Percentiles rank a stretch among this genome's conserved stretches.
Conservation (phyloP, 2,113 vertebrate species). For the Amphiprion percula region DNA sequence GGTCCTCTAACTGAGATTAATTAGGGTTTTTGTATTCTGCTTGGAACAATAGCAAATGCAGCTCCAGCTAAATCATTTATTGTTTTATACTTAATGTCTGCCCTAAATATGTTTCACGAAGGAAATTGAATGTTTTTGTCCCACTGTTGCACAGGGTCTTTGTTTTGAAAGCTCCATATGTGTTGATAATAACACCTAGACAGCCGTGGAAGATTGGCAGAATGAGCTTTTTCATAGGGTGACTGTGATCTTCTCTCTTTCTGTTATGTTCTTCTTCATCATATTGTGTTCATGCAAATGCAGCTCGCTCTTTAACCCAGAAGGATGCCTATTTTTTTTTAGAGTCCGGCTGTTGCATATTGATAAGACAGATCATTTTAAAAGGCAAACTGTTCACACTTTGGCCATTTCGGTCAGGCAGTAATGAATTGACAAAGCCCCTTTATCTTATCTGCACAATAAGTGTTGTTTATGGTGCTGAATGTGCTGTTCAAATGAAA, state of each 20-base stretch:
- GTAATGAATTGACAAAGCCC: constrained; percentile 40
- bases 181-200: constrained; percentile 58
- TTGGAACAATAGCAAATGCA: constrained; percentile 72
- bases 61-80: constrained; percentile 71
- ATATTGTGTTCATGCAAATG: constrained; percentile 53
- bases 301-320: constrained; percentile 32
- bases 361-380: constrained; percentile 41
- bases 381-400: constrained; percentile 45
- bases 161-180: constrained; percentile 60
- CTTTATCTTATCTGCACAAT: constrained; percentile 13
- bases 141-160: constrained; percentile 44
- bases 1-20: constrained; percentile 80
- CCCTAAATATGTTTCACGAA: constrained; percentile 69
- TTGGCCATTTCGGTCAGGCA: constrained; percentile 38
- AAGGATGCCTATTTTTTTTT: neutral
- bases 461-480: constrained; percentile 35
- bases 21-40: constrained; percentile 78
- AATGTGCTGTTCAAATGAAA: constrained; percentile 42
- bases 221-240: constrained; percentile 38
- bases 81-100: constrained; percentile 67
- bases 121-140: constrained; percentile 59
- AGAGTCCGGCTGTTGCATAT: constrained; percentile 27
- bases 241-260: constrained; percentile 29
- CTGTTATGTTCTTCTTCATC: constrained; percentile 31
- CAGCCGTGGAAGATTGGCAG: constrained; percentile 46